Percentiles rank a stretch among this genome's conserved stretches.
phyloP scores from a whole-genome alignment of 2,797 vertebrate genomes.

The Gallinago stenura region DNA sequence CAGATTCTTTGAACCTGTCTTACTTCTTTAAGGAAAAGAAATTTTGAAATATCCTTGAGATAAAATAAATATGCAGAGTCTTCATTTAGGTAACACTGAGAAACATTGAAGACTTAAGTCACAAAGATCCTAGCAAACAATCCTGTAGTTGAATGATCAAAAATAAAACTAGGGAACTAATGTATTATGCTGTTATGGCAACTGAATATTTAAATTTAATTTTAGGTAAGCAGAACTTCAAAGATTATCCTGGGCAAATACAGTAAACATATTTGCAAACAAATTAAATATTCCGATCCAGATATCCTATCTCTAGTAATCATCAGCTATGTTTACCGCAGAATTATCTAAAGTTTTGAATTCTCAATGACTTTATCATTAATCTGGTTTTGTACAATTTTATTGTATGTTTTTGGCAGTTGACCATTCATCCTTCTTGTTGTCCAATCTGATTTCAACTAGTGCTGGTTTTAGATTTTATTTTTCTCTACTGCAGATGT shows the following conservation, averaged over 20 bases:
- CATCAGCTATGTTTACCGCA: conserved; percentile 13
- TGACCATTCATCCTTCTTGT: background rate
- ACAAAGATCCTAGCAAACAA: background rate
- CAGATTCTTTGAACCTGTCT: background rate
- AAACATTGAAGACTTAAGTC: background rate
- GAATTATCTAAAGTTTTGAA: background rate
- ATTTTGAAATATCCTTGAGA: background rate
- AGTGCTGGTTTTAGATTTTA: background rate
- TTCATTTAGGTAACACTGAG: background rate
- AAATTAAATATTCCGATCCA: conserved; percentile 58
- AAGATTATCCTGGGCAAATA: conserved; percentile 31
- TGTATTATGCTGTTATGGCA: conserved; percentile 38
- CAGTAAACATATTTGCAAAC: conserved; percentile 54
- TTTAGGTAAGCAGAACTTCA: conserved; percentile 50
- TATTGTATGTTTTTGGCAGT: background rate
- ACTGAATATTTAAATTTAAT: conserved; percentile 51
- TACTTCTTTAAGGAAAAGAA: background rate
- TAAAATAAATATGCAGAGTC: background rate
- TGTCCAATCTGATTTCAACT: background rate
- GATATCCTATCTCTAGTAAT: conserved; percentile 17
- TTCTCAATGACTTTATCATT: background rate
- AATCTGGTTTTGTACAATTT: background rate
- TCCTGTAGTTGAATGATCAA: background rate
- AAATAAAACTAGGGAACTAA: conserved; percentile 46
- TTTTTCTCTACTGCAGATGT: background rate